Evolutionary conservation across 2,113 vertebrate species (phyloP).

Genomic region (Myrmophylax atrothorax): DNA sequence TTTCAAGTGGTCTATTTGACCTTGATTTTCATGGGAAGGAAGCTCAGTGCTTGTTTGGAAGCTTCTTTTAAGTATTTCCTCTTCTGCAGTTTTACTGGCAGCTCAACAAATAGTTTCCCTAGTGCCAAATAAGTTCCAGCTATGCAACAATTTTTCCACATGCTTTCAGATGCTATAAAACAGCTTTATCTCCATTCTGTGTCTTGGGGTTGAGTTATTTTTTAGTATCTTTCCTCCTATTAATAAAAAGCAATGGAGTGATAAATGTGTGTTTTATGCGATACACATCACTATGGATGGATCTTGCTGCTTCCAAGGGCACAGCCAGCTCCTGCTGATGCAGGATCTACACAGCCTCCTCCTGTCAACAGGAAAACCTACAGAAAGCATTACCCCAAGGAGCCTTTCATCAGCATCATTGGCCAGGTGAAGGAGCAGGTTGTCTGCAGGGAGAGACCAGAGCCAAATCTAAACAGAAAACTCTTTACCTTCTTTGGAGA

Average conservation of each 20-base stretch:
- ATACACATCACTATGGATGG: background rate
- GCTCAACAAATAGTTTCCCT: conserved; percentile 29
- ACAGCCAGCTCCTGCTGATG: background rate
- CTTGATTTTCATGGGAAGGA: conserved; percentile 16
- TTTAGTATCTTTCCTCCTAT: conserved; percentile 54
- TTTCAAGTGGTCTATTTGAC: background rate
- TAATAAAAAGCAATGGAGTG: conserved; percentile 62
- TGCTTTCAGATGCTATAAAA: conserved; percentile 48
- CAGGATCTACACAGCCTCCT: background rate
- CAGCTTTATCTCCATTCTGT: conserved; percentile 47
- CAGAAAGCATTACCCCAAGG: background rate
- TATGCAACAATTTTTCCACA: conserved; percentile 37
- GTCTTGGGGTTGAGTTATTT: conserved; percentile 45
- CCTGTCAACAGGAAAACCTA: background rate
- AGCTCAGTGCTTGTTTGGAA: background rate
- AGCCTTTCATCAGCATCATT: background rate
- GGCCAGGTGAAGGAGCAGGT: background rate
- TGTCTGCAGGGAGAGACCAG: background rate
- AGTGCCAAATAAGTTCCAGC: conserved; percentile 50
- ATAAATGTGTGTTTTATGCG: conserved; percentile 33
- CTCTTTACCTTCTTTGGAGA: background rate
- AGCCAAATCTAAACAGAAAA: background rate
- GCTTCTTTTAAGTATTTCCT: conserved; percentile 16
- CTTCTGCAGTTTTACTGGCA: background rate
- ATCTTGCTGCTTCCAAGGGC: background rate